Percentiles rank a stretch among this genome's conserved stretches.
Evolutionary conservation across 2,113 vertebrate genomes (phyloP).

Genomic region (Perca flavescens): DNA sequence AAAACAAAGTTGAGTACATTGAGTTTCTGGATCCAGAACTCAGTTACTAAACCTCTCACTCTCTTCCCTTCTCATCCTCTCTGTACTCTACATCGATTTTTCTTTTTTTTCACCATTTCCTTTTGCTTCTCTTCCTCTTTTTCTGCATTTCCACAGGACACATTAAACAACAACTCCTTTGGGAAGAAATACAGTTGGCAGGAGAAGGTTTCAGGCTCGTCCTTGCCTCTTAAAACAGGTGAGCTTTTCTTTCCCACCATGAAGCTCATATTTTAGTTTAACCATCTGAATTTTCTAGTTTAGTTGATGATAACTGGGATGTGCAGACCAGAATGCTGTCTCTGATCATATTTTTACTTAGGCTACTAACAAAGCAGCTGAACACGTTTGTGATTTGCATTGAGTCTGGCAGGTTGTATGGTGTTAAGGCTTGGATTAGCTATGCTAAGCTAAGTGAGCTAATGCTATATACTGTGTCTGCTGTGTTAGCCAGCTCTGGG

Average conservation of each 20-base stretch:
- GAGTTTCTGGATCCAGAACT: constrained; percentile 50
- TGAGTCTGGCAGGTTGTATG: constrained; percentile 13
- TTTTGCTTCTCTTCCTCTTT: constrained; percentile 17
- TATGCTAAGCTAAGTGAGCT: constrained; percentile 20
- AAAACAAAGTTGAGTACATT: constrained; percentile 56
- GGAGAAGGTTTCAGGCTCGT: constrained; percentile 94
- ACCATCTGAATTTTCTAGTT: background rate
- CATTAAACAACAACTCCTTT: constrained; percentile 97
- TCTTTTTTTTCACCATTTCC: constrained; percentile 32
- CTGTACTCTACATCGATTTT: constrained; percentile 7
- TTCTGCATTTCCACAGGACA: constrained; percentile 87
- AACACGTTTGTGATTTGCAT: constrained; percentile 18
- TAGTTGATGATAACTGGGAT: background rate
- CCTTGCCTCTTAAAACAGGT: constrained; percentile 96
- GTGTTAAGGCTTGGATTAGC: constrained; percentile 36
- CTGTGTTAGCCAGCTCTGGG: constrained; percentile 26
- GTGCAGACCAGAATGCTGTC: background rate
- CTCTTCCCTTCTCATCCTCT: background rate
- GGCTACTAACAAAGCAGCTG: constrained; percentile 7
- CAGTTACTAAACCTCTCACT: constrained; percentile 7
- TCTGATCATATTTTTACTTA: background rate
- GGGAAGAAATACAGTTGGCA: constrained; percentile 99
- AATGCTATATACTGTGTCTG: background rate
- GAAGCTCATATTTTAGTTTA: background rate
- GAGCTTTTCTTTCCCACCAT: constrained; percentile 60